Percentiles rank a stretch among this genome's conserved stretches.
Conservation (phyloP, 2,113 vertebrate genomes). For the Sceloporus undulatus region DNA sequence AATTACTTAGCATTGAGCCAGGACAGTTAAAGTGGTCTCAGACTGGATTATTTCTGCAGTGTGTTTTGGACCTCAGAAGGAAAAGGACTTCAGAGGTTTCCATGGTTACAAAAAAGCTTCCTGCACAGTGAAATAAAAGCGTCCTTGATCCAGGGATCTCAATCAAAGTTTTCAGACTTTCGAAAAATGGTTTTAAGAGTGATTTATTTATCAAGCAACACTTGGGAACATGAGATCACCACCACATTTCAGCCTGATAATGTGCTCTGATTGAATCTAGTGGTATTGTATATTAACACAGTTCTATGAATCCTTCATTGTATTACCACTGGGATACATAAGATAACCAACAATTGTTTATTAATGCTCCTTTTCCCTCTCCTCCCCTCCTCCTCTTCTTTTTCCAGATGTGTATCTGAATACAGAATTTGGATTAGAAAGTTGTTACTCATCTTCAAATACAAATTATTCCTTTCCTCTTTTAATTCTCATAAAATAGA, state of each 20-base stretch:
- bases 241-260: no score
- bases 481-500: slow-evolving; percentile 20
- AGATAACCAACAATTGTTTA: slow-evolving; percentile 3
- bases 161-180: slow-evolving; percentile 25
- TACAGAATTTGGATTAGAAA: slow-evolving; percentile 4
- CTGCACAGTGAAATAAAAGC: neutral
- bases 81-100: no score
- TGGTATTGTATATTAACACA: neutral
- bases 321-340: neutral
- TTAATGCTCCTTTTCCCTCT: neutral
- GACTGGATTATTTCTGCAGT: no score
- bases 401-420: neutral
- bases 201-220: slow-evolving; percentile 11
- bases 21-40: no score
- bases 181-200: slow-evolving; percentile 29
- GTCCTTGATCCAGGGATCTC: neutral
- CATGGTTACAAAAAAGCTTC: neutral
- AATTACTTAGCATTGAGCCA: no score
- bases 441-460: neutral
- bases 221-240: neutral
- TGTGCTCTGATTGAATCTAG: slow-evolving; percentile 39
- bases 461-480: neutral
- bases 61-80: no score
- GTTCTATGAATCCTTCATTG: slow-evolving; percentile 54
- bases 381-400: neutral